Conservation (phyloP, 2,888 invertebrate genomes). For the Elmis aenea region DNA sequence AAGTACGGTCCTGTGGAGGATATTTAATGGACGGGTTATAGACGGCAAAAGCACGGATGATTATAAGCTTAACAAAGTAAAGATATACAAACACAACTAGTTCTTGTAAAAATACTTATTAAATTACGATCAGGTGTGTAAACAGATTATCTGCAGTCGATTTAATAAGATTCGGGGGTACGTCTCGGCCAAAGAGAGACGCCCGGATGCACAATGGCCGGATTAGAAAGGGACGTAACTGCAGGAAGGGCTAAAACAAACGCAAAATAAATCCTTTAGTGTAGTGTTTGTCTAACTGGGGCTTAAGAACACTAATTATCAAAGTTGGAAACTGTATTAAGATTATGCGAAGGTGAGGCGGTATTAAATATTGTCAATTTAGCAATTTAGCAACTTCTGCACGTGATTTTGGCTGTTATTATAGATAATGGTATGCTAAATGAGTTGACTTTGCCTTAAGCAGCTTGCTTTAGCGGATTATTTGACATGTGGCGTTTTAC, state of each 20-base stretch:
- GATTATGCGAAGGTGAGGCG: constrained; percentile 43
- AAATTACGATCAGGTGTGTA: constrained; percentile 32
- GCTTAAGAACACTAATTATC: constrained; percentile 50
- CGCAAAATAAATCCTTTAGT: constrained; percentile 43
- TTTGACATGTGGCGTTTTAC: constrained; percentile 43
- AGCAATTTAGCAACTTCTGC: constrained; percentile 46
- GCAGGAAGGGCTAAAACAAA: constrained; percentile 24
- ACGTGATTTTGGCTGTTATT: constrained; percentile 45
- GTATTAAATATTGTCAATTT: constrained; percentile 49
- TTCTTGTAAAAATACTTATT: constrained; percentile 28
- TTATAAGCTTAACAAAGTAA: constrained; percentile 26
- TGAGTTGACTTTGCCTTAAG: constrained; percentile 44
- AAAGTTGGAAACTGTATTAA: constrained; percentile 50
- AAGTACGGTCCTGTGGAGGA: no score
- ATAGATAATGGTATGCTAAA: constrained; percentile 46
- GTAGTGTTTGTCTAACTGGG: constrained; percentile 46
- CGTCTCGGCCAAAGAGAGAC: constrained; percentile 4
- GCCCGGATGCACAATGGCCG: constrained; percentile 3
- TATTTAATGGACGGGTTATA: no score
- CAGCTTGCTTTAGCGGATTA: constrained; percentile 42
- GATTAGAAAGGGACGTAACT: constrained; percentile 7
- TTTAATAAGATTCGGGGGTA: constrained; percentile 2
- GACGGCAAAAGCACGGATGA: constrained; percentile 16
- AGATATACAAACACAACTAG: constrained; percentile 22
- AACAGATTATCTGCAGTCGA: constrained; percentile 26